phyloP scores from a whole-genome alignment of 2,797 vertebrate species.

The Coracias cyanogaster region DNA sequence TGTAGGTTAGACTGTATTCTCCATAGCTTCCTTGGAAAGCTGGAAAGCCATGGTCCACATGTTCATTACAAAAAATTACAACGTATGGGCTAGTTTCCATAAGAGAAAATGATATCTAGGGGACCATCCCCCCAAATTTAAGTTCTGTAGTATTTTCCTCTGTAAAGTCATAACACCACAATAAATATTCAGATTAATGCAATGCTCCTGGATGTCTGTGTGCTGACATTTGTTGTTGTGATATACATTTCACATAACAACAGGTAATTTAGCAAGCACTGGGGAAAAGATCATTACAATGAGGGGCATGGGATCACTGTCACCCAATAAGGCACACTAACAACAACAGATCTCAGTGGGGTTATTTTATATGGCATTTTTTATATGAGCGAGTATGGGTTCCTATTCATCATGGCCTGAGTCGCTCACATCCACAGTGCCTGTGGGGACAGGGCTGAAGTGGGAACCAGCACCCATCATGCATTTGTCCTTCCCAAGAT shows the following conservation, averaged over 20 bases:
- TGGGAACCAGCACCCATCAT: fast-evolving
- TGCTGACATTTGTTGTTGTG: not conserved
- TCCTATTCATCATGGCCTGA: not conserved
- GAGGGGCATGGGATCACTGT: not conserved
- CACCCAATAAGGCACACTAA: not conserved
- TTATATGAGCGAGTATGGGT: not conserved
- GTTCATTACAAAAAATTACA: not conserved
- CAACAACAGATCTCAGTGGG: not conserved
- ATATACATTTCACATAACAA: not conserved
- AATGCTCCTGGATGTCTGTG: not conserved
- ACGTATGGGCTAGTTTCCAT: not conserved
- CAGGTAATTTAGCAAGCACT: not conserved
- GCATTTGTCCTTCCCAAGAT: not conserved
- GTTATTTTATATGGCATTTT: not conserved
- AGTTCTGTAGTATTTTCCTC: not conserved
- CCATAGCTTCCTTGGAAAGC: not conserved
- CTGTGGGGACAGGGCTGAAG: not conserved
- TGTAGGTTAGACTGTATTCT: not conserved
- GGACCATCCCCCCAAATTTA: not conserved
- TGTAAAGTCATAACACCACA: not conserved
- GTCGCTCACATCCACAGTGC: not conserved
- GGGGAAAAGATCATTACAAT: not conserved
- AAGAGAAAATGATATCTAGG: not conserved
- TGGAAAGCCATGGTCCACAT: not conserved
- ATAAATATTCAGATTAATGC: not conserved